Evolutionary conservation across 2,888 invertebrate species (phyloP), one percentile per base, ranked within the genome.

Genomic region (Cartodere bifasciata): DNA sequence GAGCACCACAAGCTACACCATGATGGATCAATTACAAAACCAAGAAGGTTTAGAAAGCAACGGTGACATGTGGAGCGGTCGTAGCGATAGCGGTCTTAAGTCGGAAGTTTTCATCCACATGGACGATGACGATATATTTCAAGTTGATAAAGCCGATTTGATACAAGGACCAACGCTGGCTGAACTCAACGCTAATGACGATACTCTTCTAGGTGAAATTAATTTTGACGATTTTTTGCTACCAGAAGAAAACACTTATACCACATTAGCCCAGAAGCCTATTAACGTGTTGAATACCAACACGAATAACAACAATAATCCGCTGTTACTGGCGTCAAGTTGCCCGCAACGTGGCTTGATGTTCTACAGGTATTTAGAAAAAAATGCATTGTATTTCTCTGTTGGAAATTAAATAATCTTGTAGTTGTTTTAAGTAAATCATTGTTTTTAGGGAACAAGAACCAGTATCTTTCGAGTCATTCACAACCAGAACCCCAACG

Each of bases 51-150:
- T 63, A 35, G 52, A 57, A 17, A 64, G 58, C 41, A 65, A 63
- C n/a, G n/a, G n/a, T 32, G 57, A 55, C 20, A 51, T 57, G 45
- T 62, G 62, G 61, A 43, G 69, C 56, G 44, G 62, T 43, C 44
- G 55, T 53, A 29, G 46, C 9, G 50, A 51, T 12, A 46, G 50
- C 15, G 38, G 44, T 29, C 39, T 54, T 23, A 71, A 67, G 57
- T 57, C 62, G 28, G 78, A 78, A 46, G 64, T 74, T 7, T 75
- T 79, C 47, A 77, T 56, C 21, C 56, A 75, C 56, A 78, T 84
- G 73, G 86, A 87, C 49, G 86, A 87, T 49, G 87, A 87, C 53
- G 86, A 86, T 52, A 85, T 86, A 47, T 85, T 87, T 55, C 77
- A 85, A 67, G 83, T 86, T 31, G 87, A 88, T 56, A 84, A 86